A percentile compares a stretch with the other conserved stretches of the same genome.
Conservation (phyloP, 2,797 vertebrate genomes). For the Linurgus olivaceus region DNA sequence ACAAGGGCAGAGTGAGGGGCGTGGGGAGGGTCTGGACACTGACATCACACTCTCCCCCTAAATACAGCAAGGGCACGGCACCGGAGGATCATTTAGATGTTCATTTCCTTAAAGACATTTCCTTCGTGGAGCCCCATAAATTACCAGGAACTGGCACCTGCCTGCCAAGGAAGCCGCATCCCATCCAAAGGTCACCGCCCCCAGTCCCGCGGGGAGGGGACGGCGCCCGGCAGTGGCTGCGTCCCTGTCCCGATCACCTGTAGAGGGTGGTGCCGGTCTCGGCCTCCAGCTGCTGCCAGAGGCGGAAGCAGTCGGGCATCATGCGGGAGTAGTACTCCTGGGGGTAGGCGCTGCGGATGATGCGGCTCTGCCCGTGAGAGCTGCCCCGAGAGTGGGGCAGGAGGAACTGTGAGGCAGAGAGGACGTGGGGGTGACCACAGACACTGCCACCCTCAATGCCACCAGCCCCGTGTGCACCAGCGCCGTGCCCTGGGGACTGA, state of each 20-base stretch:
- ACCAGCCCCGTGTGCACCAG: rapidly evolving
- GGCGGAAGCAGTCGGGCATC: constrained; percentile 85
- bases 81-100: constrained; percentile 54
- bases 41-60: rapidly evolving
- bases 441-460: rapidly evolving
- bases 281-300: constrained; percentile 85
- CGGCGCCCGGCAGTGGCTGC: rapidly evolving
- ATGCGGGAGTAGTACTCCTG: constrained; percentile 82
- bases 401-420: constrained; percentile 74
- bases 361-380: constrained; percentile 91
- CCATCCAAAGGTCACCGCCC: neutral
- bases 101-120: constrained; percentile 67
- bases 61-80: neutral
- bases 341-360: constrained; percentile 86
- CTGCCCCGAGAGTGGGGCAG: constrained; percentile 91
- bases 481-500: neutral
- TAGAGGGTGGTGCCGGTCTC: constrained; percentile 79
- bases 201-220: neutral
- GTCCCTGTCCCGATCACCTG: constrained; percentile 74
- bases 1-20: neutral
- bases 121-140: constrained; percentile 44
- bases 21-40: rapidly evolving
- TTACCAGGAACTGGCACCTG: neutral
- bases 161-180: neutral
- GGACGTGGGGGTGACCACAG: neutral